Base-by-base conservation (phyloP, 2,113 vertebrate genomes). In the Larimichthys crocea region DNA sequence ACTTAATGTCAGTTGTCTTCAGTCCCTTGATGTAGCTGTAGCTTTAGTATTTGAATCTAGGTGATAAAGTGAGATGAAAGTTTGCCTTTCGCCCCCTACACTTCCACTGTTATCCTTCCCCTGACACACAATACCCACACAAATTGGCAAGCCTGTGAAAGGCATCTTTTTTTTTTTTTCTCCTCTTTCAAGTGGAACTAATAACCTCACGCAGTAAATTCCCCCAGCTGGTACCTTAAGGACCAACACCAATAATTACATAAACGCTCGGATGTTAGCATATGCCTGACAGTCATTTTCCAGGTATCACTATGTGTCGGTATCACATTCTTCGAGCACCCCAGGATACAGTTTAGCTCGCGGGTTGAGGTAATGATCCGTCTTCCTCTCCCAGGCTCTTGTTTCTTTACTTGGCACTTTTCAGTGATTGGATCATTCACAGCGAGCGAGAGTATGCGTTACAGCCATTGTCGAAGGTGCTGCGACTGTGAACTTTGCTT, bases 191-290 rank as follows among this genome's bases (percentile, higher is more conserved):
- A 91, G 89, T 87, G 89, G 85, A 92, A 89, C 90, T 91, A 91
- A 91, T 89, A 87, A 84, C 84, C 88, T 82, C 74, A 57, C 72
- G 74, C 70, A 24, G 83, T 86, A 82, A 86, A 92, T 86, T 91
- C 79, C 86, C 86, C 86, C 75, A 75, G 86, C 90, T 83, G 78
- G 75, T 85, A 80, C 88, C 84, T 84, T 82, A 78, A 88, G 79
- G 56, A 89, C 26, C 80, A 88, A 85, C 85, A 75, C 78, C 79
- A 82, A 82, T 88, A 92, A 91, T 90, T 90, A 91, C 81, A 89
- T 61, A 79, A 90, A 89, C 31, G 79, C 84, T 69, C 1, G 29
- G 83, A 88, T 76, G 86, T 86, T 83, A 70, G 87, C 73, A 53
- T 62, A 71, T 73, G 57, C 85, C 88, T 56, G 61, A 49, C 69